Conservation (phyloP, 2,797 vertebrate genomes). For the Adelosebastes latens region DNA sequence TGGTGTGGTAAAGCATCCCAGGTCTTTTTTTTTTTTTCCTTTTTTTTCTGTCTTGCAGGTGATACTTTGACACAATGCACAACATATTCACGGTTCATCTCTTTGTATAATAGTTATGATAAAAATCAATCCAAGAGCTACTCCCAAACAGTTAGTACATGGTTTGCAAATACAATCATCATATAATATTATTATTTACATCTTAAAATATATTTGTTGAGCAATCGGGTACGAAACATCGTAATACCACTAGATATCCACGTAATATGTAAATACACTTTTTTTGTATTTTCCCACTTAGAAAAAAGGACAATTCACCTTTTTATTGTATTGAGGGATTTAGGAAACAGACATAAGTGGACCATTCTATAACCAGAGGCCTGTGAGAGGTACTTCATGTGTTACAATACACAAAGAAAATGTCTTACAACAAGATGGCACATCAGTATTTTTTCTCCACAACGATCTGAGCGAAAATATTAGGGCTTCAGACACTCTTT, state of each 20-base stretch:
- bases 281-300: conserved; percentile 70
- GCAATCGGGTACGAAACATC: conserved; percentile 80
- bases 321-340: conserved; percentile 60
- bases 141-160: conserved; percentile 80
- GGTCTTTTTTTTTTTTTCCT: conserved; percentile 53
- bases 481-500: conserved; percentile 55
- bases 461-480: conserved; percentile 58
- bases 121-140: conserved; percentile 80
- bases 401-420: conserved; percentile 76
- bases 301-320: conserved; percentile 71
- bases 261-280: conserved; percentile 81
- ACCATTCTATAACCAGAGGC: conserved; percentile 75
- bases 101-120: conserved; percentile 79
- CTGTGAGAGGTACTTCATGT: conserved; percentile 80
- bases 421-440: conserved; percentile 76
- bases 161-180: conserved; percentile 83
- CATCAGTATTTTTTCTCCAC: conserved; percentile 70
- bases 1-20: conserved; percentile 80
- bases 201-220: conserved; percentile 84
- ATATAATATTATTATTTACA: conserved; percentile 83
- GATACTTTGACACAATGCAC: conserved; percentile 82
- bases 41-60: conserved; percentile 70
- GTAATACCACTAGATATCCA: conserved; percentile 83
- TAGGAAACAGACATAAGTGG: conserved; percentile 73
- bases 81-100: conserved; percentile 79